A percentile compares a stretch with the other conserved stretches of the same genome.
These are phyloP conservation scores for Lerista edwardsae DNA, from an alignment of 2,797 vertebrate genomes.

Conservation along the genomic window DNA sequence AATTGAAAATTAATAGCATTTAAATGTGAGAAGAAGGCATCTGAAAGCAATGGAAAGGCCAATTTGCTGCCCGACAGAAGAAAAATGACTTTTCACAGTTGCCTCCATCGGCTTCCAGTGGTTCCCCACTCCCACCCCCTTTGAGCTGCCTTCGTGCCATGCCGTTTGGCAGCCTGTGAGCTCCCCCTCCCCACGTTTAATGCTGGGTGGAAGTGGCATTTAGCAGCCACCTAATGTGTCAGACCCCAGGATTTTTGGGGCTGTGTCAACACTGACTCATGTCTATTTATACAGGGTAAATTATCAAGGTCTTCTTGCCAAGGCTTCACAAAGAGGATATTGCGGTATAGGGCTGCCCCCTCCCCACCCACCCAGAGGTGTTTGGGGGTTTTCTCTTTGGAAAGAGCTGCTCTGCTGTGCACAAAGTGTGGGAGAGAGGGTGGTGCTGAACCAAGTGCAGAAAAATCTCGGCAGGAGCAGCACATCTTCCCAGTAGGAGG, in stretches of 20 bases:
- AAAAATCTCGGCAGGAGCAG: slow-evolving; percentile 56
- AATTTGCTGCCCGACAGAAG: slow-evolving; percentile 60
- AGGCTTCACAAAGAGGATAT: slow-evolving; percentile 72
- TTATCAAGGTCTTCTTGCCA: slow-evolving; percentile 66
- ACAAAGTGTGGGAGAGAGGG: slow-evolving; percentile 49
- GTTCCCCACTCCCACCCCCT: slow-evolving; percentile 47
- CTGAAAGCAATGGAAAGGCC: slow-evolving; percentile 53
- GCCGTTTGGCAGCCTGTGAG: slow-evolving; percentile 59
- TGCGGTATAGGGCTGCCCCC: slow-evolving; percentile 62
- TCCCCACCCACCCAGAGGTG: slow-evolving; percentile 72
- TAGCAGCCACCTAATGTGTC: slow-evolving; percentile 70
- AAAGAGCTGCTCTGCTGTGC: slow-evolving; percentile 38
- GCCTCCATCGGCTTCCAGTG: slow-evolving; percentile 21
- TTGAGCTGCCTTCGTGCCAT: slow-evolving; percentile 48
- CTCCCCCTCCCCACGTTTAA: slow-evolving; percentile 39
- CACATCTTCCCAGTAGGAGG: not conserved
- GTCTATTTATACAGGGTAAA: slow-evolving; percentile 70
- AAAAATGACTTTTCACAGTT: slow-evolving; percentile 62
- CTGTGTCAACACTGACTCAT: slow-evolving; percentile 67
- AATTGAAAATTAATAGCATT: slow-evolving; percentile 73
- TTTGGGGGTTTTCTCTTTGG: slow-evolving; percentile 73
- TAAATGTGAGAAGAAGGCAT: slow-evolving; percentile 62
- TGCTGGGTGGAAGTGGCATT: slow-evolving; percentile 69
- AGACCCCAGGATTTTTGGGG: slow-evolving; percentile 71
- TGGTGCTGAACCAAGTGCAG: slow-evolving; percentile 46